A percentile compares a stretch with the other conserved stretches of the same genome.
Conservation (phyloP, 2,888 invertebrate species). For the Gisinianus flammeolus region DNA sequence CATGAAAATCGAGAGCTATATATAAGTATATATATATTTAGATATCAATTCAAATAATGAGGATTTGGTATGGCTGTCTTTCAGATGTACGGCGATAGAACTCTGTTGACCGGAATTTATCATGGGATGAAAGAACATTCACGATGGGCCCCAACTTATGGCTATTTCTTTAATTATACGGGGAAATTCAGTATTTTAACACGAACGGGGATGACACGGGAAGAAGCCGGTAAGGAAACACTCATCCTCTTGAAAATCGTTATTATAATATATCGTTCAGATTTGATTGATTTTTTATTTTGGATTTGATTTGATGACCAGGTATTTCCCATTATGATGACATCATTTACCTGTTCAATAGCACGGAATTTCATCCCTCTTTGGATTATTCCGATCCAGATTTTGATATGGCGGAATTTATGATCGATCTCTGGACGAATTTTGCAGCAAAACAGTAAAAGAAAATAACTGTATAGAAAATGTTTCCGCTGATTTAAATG, state of each 20-base stretch:
- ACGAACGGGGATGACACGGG: constrained; percentile 25
- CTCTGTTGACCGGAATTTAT: constrained; percentile 44
- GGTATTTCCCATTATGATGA: too few species aligned
- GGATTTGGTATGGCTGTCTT: too few species aligned
- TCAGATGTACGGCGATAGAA: constrained; percentile 51
- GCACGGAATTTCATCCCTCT: constrained; percentile 43
- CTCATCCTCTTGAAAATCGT: constrained; percentile 12
- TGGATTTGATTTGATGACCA: too few species aligned
- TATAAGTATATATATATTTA: too few species aligned
- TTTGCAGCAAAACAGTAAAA: constrained; percentile 47
- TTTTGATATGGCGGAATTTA: constrained; percentile 48
- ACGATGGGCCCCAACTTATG: constrained; percentile 47
- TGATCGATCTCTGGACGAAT: constrained; percentile 50
- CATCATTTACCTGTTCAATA: constrained; percentile 45
- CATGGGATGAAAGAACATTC: constrained; percentile 47
- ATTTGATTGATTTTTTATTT: too few species aligned
- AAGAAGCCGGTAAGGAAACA: constrained; percentile 22
- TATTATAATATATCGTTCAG: too few species aligned
- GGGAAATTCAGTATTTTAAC: constrained; percentile 45
- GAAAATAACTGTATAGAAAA: not conserved
- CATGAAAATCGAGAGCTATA: too few species aligned
- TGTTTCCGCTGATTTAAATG: not conserved
- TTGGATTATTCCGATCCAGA: constrained; percentile 45
- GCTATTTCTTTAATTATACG: constrained; percentile 52
- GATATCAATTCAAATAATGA: too few species aligned